These are phyloP conservation scores for Bujurquina vittata DNA, from an alignment of 2,113 vertebrate species.

Conservation along the genomic window DNA sequence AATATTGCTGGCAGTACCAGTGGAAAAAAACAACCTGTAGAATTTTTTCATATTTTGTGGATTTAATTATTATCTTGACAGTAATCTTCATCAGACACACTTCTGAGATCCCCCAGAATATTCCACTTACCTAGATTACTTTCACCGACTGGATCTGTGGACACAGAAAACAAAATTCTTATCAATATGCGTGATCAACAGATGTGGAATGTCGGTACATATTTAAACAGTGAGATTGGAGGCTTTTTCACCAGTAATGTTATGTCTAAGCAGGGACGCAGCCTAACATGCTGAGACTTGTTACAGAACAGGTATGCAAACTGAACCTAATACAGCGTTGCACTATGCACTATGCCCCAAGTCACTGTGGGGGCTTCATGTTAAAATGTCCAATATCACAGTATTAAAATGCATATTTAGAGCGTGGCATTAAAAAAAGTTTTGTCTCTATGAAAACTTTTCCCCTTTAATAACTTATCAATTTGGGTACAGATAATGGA, in stretches of 20 bases:
- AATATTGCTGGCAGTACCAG: neutral
- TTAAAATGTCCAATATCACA: no score
- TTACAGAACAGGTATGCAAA: slow-evolving; percentile 17
- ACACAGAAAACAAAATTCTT: slow-evolving; percentile 31
- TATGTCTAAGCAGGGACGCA: slow-evolving; percentile 43
- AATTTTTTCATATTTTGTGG: neutral
- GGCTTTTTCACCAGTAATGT: slow-evolving; percentile 26
- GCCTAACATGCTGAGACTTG: slow-evolving; percentile 47
- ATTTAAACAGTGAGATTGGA: neutral
- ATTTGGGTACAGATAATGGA: no score
- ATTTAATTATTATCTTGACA: neutral
- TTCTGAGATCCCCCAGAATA: neutral
- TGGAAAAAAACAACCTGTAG: neutral
- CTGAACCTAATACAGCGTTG: neutral
- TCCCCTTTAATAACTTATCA: no score
- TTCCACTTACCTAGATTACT: slow-evolving; percentile 54
- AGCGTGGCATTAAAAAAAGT: neutral
- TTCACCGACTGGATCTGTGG: slow-evolving; percentile 59
- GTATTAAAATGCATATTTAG: no score
- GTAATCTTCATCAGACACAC: neutral
- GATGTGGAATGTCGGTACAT: slow-evolving; percentile 12
- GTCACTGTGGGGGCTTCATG: neutral
- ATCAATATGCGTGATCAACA: slow-evolving; percentile 30
- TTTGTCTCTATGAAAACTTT: neutral
- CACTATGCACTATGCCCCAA: neutral